Conservation (phyloP, 2,797 vertebrate species). For the Enteromius radiatus region DNA sequence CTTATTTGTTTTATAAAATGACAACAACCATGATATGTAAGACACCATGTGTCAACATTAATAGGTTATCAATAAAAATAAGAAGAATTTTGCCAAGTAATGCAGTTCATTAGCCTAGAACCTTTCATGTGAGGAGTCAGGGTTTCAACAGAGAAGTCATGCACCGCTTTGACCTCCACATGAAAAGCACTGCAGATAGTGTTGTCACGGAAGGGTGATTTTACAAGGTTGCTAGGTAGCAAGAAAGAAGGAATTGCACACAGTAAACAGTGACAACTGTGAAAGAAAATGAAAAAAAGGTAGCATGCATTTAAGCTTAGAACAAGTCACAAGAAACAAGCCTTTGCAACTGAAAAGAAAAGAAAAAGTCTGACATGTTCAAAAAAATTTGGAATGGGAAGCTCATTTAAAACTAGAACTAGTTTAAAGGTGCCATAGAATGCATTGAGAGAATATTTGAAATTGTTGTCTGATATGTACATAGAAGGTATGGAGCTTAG, state of each 20-base stretch:
- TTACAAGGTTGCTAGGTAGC: constrained; percentile 16
- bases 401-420: neutral
- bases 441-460: too few relatives aligned
- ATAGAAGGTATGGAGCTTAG: too few relatives aligned
- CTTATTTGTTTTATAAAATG: neutral
- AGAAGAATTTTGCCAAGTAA: neutral
- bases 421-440: too few relatives aligned
- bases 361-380: neutral
- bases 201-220: constrained; percentile 16
- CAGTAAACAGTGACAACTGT: neutral
- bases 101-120: neutral
- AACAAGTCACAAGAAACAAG: neutral
- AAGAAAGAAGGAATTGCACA: neutral
- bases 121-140: neutral
- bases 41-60: neutral
- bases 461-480: too few relatives aligned
- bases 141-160: constrained; percentile 2
- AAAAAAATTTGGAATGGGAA: neutral
- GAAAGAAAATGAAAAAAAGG: neutral
- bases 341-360: neutral
- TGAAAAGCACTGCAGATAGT: constrained; percentile 21
- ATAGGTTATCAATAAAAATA: neutral
- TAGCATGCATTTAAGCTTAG: neutral
- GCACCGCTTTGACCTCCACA: neutral
- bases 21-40: neutral